A percentile compares a stretch with the other conserved stretches of the same genome.
Conservation (phyloP, 1,140 invertebrate species). For the Dinothrombium tinctorium region DNA sequence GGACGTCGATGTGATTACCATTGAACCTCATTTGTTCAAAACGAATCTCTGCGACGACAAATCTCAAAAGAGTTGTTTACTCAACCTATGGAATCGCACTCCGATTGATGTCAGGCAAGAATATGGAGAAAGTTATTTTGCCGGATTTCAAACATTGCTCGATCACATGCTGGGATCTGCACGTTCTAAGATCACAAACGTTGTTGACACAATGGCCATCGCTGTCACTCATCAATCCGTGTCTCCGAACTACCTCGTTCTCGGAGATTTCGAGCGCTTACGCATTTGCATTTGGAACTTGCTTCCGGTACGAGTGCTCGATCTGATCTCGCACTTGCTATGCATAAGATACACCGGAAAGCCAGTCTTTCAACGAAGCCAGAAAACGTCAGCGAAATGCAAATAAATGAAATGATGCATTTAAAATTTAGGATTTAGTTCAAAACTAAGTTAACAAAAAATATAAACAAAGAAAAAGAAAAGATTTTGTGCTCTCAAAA, state of each 20-base stretch:
- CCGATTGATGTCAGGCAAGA: constrained; percentile 18
- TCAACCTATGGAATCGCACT: constrained; percentile 19
- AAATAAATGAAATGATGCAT: too few relatives aligned
- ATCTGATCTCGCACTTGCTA: constrained; percentile 4
- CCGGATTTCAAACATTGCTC: constrained; percentile 18
- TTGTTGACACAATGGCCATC: constrained; percentile 21
- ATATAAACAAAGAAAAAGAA: too few relatives aligned
- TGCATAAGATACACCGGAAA: not conserved
- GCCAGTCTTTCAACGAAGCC: constrained; percentile 4
- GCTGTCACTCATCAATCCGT: constrained; percentile 17
- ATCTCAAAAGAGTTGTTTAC: constrained; percentile 15
- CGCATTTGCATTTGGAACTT: constrained; percentile 11
- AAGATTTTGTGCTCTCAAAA: too few relatives aligned
- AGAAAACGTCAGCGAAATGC: too few relatives aligned
- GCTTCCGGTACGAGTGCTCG: constrained; percentile 10
- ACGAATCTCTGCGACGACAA: constrained; percentile 19
- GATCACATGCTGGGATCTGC: constrained; percentile 10
- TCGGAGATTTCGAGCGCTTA: constrained; percentile 11
- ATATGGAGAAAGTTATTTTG: constrained; percentile 22
- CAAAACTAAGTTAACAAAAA: too few relatives aligned
- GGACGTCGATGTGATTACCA: constrained; percentile 24
- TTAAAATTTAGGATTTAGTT: too few relatives aligned
- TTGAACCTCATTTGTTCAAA: constrained; percentile 27
- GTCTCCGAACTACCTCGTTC: constrained; percentile 14
- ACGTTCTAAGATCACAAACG: constrained; percentile 18